Conservation (phyloP, 2,113 vertebrate species). For the Megaceryle torquata region DNA sequence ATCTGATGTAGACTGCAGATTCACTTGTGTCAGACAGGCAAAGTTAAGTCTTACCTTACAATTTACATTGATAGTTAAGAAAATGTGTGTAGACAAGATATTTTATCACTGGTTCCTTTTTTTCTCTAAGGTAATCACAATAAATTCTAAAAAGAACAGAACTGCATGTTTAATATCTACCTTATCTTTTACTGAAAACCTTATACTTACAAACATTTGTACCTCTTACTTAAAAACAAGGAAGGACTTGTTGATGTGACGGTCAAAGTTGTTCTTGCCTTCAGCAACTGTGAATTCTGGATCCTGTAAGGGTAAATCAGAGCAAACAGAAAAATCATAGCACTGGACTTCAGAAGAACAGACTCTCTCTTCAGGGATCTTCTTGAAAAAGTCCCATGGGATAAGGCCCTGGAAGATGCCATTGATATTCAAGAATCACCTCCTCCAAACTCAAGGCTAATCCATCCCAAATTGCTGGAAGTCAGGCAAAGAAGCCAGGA, state of each 20-base stretch:
- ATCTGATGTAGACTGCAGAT: neutral
- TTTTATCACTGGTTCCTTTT: neutral
- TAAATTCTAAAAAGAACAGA: neutral
- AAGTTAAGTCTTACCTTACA: neutral
- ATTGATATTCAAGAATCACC: neutral
- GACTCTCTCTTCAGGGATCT: neutral
- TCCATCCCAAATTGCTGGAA: neutral
- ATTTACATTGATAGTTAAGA: neutral
- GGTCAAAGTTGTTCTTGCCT: neutral
- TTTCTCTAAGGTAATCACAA: neutral
- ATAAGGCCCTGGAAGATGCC: neutral
- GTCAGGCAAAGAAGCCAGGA: neutral
- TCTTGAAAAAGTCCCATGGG: neutral
- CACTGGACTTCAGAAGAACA: neutral
- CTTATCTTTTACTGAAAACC: neutral
- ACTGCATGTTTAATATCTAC: neutral
- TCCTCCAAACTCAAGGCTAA: neutral
- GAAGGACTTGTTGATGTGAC: neutral
- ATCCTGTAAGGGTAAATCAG: neutral
- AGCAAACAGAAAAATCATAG: neutral
- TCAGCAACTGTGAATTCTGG: neutral
- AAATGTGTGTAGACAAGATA: neutral
- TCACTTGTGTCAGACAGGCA: neutral
- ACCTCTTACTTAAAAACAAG: neutral
- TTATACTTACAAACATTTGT: neutral